Percentiles rank a stretch among this genome's conserved stretches.
Evolutionary conservation across 1,140 invertebrate genomes (phyloP).

Genomic region (Drosophila busckii): DNA sequence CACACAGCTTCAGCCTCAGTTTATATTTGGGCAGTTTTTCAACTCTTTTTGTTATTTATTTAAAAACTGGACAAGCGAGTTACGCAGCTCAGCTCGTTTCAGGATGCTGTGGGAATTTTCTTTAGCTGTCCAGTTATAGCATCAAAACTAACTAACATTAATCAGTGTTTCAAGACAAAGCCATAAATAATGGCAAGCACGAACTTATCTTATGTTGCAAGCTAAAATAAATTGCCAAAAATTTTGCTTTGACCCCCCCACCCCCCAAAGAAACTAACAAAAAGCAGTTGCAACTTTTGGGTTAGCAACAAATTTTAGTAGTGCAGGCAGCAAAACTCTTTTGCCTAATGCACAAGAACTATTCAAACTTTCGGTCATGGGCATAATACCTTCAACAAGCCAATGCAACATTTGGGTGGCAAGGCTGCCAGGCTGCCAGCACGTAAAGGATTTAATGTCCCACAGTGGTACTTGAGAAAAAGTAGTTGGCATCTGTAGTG

Average conservation of each 20-base stretch:
- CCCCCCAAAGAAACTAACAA: constrained; percentile 19
- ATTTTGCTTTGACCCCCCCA: constrained; percentile 37
- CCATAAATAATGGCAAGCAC: constrained; percentile 30
- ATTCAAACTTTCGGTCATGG: constrained; percentile 72
- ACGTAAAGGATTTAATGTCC: constrained; percentile 75
- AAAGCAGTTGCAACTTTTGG: constrained; percentile 44
- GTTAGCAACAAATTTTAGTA: constrained; percentile 40
- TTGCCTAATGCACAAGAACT: constrained; percentile 53
- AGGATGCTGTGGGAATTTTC: constrained; percentile 55
- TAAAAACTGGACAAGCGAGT: constrained; percentile 56
- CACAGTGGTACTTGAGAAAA: constrained; percentile 76
- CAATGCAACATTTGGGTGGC: constrained; percentile 35
- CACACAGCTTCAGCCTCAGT: too few relatives aligned
- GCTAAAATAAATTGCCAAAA: constrained; percentile 52
- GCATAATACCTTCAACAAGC: constrained; percentile 67
- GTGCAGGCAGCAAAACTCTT: too few relatives aligned
- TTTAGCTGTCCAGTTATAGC: constrained; percentile 47
- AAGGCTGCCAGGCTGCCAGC: constrained; percentile 38
- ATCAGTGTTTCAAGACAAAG: constrained; percentile 33
- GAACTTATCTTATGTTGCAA: constrained; percentile 35
- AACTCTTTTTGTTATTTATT: constrained; percentile 73
- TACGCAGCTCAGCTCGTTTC: constrained; percentile 8
- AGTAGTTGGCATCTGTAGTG: constrained; percentile 68
- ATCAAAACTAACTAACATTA: constrained; percentile 37
- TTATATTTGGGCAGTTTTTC: constrained; percentile 60